phyloP scores from a whole-genome alignment of 2,113 vertebrate genomes.

The Anarrhichthys ocellatus region DNA sequence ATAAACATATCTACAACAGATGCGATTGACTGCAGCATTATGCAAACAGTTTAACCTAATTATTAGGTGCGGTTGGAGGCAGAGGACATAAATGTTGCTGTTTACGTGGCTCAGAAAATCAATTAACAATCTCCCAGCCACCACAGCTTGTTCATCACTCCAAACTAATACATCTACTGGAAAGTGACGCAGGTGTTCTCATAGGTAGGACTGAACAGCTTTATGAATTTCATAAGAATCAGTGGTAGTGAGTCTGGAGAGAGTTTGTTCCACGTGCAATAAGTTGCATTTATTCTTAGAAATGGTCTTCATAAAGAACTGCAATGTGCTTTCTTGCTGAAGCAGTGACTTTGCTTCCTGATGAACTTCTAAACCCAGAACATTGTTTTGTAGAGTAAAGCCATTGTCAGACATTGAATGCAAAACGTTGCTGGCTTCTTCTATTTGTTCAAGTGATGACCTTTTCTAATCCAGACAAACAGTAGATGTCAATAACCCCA shows the following conservation, averaged over 20 bases:
- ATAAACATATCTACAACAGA: constrained; percentile 15
- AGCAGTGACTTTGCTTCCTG: neutral
- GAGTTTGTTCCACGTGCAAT: neutral
- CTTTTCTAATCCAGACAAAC: neutral
- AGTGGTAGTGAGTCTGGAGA: neutral
- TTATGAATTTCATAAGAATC: neutral
- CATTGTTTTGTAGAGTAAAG: neutral
- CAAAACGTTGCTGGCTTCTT: neutral
- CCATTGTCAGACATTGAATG: neutral
- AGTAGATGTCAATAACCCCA: neutral
- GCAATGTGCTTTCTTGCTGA: neutral
- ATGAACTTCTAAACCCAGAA: neutral
- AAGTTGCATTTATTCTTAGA: constrained; percentile 1
- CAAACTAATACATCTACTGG: constrained; percentile 31
- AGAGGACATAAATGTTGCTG: constrained; percentile 34
- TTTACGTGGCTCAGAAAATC: constrained; percentile 39
- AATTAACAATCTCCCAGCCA: constrained; percentile 25
- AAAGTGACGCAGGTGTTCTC: neutral
- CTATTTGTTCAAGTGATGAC: neutral
- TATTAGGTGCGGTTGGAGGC: constrained; percentile 16
- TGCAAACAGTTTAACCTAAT: constrained; percentile 44
- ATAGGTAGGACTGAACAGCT: neutral
- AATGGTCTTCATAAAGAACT: neutral
- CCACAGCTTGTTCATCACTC: constrained; percentile 21
- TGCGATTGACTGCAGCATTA: constrained; percentile 23